phyloP scores from a whole-genome alignment of 2,797 vertebrate genomes.

The Leuciscus waleckii region DNA sequence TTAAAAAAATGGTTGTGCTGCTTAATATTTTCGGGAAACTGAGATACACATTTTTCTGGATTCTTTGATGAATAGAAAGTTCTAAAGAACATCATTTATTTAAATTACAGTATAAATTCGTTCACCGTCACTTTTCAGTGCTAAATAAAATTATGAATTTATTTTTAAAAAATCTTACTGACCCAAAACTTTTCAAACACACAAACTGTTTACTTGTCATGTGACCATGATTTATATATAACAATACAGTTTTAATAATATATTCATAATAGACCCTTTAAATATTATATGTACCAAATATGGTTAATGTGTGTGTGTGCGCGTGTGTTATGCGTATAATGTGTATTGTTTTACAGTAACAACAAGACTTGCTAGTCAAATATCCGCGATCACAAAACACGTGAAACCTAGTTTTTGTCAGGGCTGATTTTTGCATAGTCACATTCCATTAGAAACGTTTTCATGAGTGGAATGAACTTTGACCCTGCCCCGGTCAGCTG shows the following conservation, averaged over 20 bases:
- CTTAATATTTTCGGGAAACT: background rate
- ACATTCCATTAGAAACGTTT: slow-evolving; percentile 55
- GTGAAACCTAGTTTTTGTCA: background rate
- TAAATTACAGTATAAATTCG: background rate
- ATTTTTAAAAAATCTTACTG: too few species aligned
- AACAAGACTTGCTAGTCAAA: background rate
- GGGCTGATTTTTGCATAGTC: slow-evolving; percentile 42
- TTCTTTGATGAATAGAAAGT: background rate
- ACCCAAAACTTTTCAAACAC: too few species aligned
- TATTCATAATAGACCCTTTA: background rate
- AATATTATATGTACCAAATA: background rate
- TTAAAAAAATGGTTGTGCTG: background rate
- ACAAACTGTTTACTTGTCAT: background rate
- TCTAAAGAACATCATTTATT: background rate
- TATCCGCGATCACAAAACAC: background rate
- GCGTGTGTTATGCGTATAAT: background rate
- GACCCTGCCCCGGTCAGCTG: slow-evolving; percentile 51
- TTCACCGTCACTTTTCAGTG: too few species aligned
- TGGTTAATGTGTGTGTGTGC: background rate
- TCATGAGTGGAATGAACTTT: slow-evolving; percentile 60
- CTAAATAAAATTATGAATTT: too few species aligned
- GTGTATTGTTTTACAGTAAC: background rate
- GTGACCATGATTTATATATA: background rate
- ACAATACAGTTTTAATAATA: background rate
- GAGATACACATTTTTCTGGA: background rate